Percentiles rank a stretch among this genome's conserved stretches.
Evolutionary conservation across 2,888 invertebrate species (phyloP).

Genomic region (Cantharis lateralis): DNA sequence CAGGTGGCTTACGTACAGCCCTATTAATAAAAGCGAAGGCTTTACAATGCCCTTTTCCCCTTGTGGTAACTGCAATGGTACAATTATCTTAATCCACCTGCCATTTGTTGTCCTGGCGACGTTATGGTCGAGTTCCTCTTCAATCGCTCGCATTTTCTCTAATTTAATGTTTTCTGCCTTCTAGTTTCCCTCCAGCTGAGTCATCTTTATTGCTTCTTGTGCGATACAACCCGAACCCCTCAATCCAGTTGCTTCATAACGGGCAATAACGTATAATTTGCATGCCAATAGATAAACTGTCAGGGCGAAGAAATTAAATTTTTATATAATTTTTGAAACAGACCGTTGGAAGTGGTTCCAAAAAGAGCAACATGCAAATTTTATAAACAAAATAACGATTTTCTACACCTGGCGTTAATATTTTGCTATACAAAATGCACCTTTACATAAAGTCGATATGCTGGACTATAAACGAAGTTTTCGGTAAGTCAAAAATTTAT

Average conservation of each 20-base stretch:
- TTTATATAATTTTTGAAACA: too few species aligned
- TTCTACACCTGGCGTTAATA: not conserved
- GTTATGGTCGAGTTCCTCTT: not conserved
- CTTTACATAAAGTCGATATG: not conserved
- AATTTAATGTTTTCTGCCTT: not conserved
- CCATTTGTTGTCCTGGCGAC: not conserved
- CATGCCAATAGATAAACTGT: not conserved
- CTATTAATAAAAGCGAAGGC: not conserved
- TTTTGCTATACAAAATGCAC: not conserved
- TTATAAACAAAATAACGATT: constrained; percentile 2
- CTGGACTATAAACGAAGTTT: not conserved
- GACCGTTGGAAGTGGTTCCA: not conserved
- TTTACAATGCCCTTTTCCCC: not conserved
- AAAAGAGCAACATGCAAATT: not conserved
- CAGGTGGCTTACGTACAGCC: not conserved
- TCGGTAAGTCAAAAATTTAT: not conserved
- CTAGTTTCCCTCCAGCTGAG: not conserved
- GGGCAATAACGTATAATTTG: not conserved
- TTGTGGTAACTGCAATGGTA: not conserved
- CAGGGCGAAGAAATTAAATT: too few species aligned
- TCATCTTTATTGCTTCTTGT: not conserved
- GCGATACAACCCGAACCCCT: not conserved
- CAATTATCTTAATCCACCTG: not conserved
- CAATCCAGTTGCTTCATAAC: not conserved
- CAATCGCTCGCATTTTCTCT: not conserved